Percentiles rank a stretch among this genome's conserved stretches.
Conservation (phyloP, 2,113 vertebrate species). For the Festucalex cinctus region DNA sequence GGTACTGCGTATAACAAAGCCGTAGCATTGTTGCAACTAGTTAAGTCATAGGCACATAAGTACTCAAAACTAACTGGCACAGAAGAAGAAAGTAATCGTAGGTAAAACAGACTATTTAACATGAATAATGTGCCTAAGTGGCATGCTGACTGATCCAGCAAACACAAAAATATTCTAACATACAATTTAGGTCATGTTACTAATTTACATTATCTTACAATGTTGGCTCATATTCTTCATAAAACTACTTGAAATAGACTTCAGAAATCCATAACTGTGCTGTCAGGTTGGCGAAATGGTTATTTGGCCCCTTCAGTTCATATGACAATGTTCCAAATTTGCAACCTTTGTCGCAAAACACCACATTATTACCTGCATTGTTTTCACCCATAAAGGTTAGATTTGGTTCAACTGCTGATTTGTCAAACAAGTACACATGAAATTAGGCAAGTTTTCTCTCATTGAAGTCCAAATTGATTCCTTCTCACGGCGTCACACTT, state of each 20-base stretch:
- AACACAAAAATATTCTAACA: conserved; percentile 13
- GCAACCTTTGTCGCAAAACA: background rate
- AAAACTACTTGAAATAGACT: conserved; percentile 8
- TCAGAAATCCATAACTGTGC: background rate
- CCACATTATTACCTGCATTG: background rate
- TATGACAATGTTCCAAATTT: background rate
- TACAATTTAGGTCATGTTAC: background rate
- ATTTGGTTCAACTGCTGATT: background rate
- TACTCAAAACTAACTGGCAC: conserved; percentile 37
- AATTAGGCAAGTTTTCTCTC: background rate
- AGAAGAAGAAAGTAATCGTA: conserved; percentile 13
- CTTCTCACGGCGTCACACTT: conserved; percentile 64
- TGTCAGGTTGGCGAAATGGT: background rate
- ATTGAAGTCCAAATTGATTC: conserved; percentile 1
- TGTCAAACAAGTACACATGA: background rate
- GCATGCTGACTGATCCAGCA: conserved; percentile 24
- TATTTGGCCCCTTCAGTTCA: background rate
- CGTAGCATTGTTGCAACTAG: conserved; percentile 31
- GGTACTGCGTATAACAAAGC: conserved; percentile 16
- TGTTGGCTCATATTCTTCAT: conserved; percentile 24
- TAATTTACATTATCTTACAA: conserved; percentile 38
- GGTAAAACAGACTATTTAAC: conserved; percentile 16
- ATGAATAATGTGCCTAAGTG: conserved; percentile 10
- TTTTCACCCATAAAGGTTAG: background rate
- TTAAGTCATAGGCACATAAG: conserved; percentile 18